Percentiles rank a stretch among this genome's conserved stretches.
phyloP scores from a whole-genome alignment of 2,888 invertebrate species.

The Tortricodes alternella region DNA sequence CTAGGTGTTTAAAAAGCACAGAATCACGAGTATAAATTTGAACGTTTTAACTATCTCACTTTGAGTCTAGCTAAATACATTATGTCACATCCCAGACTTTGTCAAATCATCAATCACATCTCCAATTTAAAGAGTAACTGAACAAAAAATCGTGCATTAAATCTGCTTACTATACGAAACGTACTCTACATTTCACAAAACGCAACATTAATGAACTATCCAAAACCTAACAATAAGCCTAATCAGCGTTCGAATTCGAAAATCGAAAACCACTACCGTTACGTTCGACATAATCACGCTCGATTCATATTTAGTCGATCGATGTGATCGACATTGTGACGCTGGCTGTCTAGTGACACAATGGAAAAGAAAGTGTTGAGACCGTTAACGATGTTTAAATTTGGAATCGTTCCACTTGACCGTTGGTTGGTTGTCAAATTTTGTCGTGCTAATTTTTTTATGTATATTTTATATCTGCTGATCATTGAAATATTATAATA shows the following conservation, averaged over 20 bases:
- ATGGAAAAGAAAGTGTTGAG: conserved; percentile 75
- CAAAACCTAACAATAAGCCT: conserved; percentile 61
- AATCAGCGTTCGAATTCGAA: conserved; percentile 64
- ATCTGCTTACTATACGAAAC: conserved; percentile 27
- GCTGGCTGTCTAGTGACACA: conserved; percentile 56
- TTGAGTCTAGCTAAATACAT: neutral
- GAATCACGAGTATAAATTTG: too few species aligned
- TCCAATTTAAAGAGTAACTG: neutral
- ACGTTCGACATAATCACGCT: conserved; percentile 63
- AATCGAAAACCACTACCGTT: conserved; percentile 66
- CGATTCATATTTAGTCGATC: conserved; percentile 58
- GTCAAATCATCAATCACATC: conserved; percentile 25
- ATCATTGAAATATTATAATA: too few species aligned
- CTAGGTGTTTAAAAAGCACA: too few species aligned
- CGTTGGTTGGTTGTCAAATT: conserved; percentile 26
- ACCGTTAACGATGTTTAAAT: conserved; percentile 65
- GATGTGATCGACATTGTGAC: conserved; percentile 71
- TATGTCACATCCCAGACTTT: conserved; percentile 3
- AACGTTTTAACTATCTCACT: neutral
- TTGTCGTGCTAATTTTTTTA: neutral
- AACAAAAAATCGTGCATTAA: conserved; percentile 26
- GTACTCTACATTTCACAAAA: conserved; percentile 25
- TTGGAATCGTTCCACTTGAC: conserved; percentile 46
- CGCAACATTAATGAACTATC: conserved; percentile 31
- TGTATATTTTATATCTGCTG: too few species aligned